Evolutionary conservation across 2,888 invertebrate species (phyloP), one percentile per base, ranked within the genome.

Genomic region (Patella depressa): DNA sequence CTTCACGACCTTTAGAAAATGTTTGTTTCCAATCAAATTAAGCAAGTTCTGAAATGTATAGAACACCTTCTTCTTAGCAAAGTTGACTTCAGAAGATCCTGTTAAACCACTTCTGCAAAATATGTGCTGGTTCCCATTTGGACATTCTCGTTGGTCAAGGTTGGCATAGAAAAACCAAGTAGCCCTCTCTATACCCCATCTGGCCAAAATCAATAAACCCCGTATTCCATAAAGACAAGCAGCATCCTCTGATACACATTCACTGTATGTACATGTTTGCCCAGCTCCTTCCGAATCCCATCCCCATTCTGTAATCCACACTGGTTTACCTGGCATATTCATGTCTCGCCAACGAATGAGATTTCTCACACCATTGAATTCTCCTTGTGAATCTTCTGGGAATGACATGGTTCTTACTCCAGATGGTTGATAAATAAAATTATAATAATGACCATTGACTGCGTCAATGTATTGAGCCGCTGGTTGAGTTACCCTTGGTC

Each of bases 291-390:
- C 73, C 4, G 83, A 79, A 79, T 87, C 87, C 87, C 87, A 87
- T 2, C 87, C 87, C 85, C 86, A 87, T 76, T 87, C 87, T 9
- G 87, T 87, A 34, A 87, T 81, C 87, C 87, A 87, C 24, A 87
- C 74, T 0, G 84, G 83, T 15, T 82, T 84, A n/a, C 53, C 55
- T 0, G 86, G 85, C 17, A 78, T 81, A 78, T 87, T 87, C 3
- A 76, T 73, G 72, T 86, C 82, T 29, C 85, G 80, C 87, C 87
- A 87, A 54, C 85, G 78, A 15, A 83, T 72, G 17, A 87, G 76
- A 57, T 85, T 85, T 34, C 82, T 77, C 12, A 86, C 76, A 71
- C 82, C 82, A 45, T 84, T 83, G 75, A 86, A 85, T 7, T 82
- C 55, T 2, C 86, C 85, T 1, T 78, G 73, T n/a, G 80, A 81